Base-by-base conservation (phyloP, 1,140 invertebrate species). In the Papilio xuthus region DNA sequence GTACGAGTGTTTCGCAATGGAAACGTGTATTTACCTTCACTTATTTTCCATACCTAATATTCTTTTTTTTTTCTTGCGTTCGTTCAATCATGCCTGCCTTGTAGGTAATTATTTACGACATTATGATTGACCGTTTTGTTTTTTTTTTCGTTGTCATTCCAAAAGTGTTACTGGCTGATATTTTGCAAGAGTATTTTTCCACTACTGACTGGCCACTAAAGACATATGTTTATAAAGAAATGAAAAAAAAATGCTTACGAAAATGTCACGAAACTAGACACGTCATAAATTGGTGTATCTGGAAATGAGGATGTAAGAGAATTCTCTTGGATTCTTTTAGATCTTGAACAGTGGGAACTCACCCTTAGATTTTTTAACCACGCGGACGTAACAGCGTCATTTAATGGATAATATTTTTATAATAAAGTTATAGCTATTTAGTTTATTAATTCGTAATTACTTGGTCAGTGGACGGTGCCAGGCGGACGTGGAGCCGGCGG, bases 401-500 rank as follows among this genome's bases (percentile, higher is more conserved):
- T 18, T n/a, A 20, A 1, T 18, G 8, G 18, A n/a, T 53, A 53
- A 53, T 53, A 53, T 20, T 53, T 53, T n/a, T 53, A 20, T 53
- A 53, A 53, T 20, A 53, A 53, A 53, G 50, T 53, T n/a, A 20
- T 53, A 53, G 50, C 9, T 53, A n/a, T 53, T 8, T 53, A 9
- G 50, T 53, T 70, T 70, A 70, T 70, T 37, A 70, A 70, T 70
- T 37, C 69, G 28, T 70, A 70, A 70, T 70, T 70, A 70, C 28
- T 69, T 69, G 67, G 69, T 70, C 69, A 28, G 32, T n/a, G 32
- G 32, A 70, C 69, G 32, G 26, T 28, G 69, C 69, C 13, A n/a
- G 32, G 60, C 69, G 69, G 69, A 37, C 32, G 69, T 32, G 32
- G 23, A 3, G 69, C 32, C 69, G 32, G 32, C 69, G 69, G 32